Percentiles rank a stretch among this genome's conserved stretches.
Conservation (phyloP, 2,888 invertebrate species). For the Chaetogeoica ovagalla region DNA sequence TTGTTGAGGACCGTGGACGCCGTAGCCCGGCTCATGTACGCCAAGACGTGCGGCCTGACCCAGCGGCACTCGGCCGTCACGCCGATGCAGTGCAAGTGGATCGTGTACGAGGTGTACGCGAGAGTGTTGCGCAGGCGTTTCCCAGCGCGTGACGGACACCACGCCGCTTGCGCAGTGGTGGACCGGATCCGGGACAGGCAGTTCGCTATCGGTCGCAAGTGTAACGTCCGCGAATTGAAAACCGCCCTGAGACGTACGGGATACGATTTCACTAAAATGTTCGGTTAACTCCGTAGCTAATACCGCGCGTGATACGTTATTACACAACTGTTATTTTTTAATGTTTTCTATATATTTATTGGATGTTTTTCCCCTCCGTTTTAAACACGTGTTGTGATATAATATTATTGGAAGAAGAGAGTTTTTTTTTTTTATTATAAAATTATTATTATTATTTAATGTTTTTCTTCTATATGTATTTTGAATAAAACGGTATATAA, state of each 20-base stretch:
- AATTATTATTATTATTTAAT: too few relatives aligned
- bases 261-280: slow-evolving; percentile 26
- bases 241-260: background rate
- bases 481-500: too few relatives aligned
- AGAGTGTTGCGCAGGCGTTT: slow-evolving; percentile 2
- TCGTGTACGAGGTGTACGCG: slow-evolving; percentile 37
- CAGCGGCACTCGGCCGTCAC: slow-evolving; percentile 16
- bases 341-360: too few relatives aligned
- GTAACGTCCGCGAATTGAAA: background rate
- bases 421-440: too few relatives aligned
- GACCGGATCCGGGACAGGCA: background rate
- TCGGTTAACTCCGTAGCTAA: background rate
- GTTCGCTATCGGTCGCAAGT: background rate
- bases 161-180: background rate
- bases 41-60: background rate
- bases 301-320: background rate
- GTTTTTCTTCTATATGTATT: too few relatives aligned
- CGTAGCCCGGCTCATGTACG: slow-evolving; percentile 14
- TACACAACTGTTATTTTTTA: too few relatives aligned
- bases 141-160: background rate
- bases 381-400: too few relatives aligned
- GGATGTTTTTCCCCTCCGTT: too few relatives aligned
- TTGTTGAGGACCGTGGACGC: background rate
- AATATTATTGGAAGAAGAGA: too few relatives aligned
- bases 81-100: slow-evolving; percentile 43